phyloP scores from a whole-genome alignment of 2,888 invertebrate species.

The Atherix ibis region DNA sequence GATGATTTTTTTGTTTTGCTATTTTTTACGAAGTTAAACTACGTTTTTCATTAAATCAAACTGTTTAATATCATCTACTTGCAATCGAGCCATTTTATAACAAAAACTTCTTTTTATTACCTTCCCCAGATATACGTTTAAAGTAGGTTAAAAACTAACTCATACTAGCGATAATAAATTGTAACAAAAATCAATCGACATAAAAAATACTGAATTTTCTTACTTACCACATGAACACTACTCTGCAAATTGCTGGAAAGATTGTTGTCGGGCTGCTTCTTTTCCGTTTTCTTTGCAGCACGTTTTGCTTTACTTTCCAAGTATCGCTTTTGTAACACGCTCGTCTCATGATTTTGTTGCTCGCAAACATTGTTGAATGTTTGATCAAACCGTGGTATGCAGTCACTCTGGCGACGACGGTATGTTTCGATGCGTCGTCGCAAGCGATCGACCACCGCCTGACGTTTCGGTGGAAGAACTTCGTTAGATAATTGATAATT shows the following conservation, averaged over 20 bases:
- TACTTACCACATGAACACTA: conserved; percentile 60
- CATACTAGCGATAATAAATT: too few relatives aligned
- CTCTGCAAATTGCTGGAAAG: conserved; percentile 41
- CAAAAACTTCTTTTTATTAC: too few relatives aligned
- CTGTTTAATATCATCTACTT: too few relatives aligned
- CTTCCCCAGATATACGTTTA: too few relatives aligned
- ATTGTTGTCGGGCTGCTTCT: conserved; percentile 38
- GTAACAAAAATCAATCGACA: background rate
- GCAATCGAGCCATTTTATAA: too few relatives aligned
- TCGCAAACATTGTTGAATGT: conserved; percentile 76
- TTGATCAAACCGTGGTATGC: conserved; percentile 76
- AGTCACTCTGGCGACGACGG: conserved; percentile 68
- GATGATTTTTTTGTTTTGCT: too few relatives aligned
- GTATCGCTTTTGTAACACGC: conserved; percentile 73
- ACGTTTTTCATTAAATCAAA: too few relatives aligned
- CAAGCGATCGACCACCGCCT: conserved; percentile 74
- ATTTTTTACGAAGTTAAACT: too few relatives aligned
- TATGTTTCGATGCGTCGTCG: conserved; percentile 77
- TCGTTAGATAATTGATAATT: conserved; percentile 37
- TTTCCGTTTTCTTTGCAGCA: conserved; percentile 66
- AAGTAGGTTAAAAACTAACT: too few relatives aligned
- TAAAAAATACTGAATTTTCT: background rate
- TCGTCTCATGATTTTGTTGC: conserved; percentile 79
- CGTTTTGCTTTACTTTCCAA: conserved; percentile 83
- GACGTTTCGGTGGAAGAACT: conserved; percentile 59